These are phyloP conservation scores for Lynx canadensis DNA, from an alignment of 2,113 vertebrate species.

Conservation along the genomic window DNA sequence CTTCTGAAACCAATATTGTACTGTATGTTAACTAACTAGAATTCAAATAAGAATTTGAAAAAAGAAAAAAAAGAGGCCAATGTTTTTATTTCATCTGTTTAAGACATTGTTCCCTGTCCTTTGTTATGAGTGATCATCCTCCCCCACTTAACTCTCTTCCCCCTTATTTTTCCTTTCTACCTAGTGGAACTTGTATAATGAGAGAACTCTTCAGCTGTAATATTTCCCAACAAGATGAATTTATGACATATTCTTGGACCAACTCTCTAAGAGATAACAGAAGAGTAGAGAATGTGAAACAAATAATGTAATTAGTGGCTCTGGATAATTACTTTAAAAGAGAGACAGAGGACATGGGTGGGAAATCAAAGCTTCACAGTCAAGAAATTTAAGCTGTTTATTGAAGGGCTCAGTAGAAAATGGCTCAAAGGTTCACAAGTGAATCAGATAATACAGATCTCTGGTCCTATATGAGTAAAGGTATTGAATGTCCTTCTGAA, in stretches of 20 bases:
- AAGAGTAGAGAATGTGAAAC: neutral
- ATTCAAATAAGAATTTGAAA: too few relatives aligned
- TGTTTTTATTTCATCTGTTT: neutral
- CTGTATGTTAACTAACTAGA: too few relatives aligned
- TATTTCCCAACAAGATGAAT: constrained; percentile 30
- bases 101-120: neutral
- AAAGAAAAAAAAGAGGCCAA: neutral
- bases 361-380: neutral
- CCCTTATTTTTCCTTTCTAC: neutral
- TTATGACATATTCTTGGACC: neutral
- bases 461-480: neutral
- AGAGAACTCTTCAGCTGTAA: neutral
- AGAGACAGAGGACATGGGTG: neutral
- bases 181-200: neutral
- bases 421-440: neutral
- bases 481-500: neutral
- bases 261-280: neutral
- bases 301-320: neutral
- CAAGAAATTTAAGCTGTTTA: neutral
- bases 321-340: neutral
- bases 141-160: neutral
- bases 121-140: neutral
- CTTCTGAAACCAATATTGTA: too few relatives aligned
- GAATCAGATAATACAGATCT: neutral
- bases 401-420: neutral